Base-by-base conservation (phyloP, 2,888 invertebrate genomes). In the Dinocampus coccinellae region DNA sequence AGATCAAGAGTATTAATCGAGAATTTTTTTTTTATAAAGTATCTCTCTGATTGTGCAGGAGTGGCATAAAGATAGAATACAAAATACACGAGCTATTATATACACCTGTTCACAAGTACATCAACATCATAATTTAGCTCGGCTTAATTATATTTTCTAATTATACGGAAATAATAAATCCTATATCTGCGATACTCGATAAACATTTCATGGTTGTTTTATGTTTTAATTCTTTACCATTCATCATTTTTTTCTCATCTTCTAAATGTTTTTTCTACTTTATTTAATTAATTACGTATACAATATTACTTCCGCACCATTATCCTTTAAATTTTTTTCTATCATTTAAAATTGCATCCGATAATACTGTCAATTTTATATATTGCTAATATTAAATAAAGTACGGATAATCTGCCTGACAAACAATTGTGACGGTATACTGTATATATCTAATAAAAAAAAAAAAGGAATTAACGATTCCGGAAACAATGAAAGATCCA, bases 141-240 rank as follows among this genome's bases (percentile, higher is more conserved):
- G 85, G 85, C 83, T 85, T 87, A 85, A 85, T 84, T 86, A 85
- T 86, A 87, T 87, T 86, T 87, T 87, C 84, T 86, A 85, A 85
- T 86, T 85, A 85, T 86, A 85, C 84, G 86, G 80, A 86, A 84
- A 84, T 85, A 86, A 87, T 85, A 86, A 87, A 85, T 85, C 83
- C 80, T 86, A 84, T 84, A 85, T 85, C 84, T 85, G 84, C 85
- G 86, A 87, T 84, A 86, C 81, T 84, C 83, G 81, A 83, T 70
- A 79, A 80, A 71, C 78, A 82, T 79, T 74, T 80, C 77, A 78
- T 80, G 82, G 79, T 80, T 80, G 78, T 78, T 78, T 73, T 77
- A 79, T 79, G 66, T 78, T 75, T n/a, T 74, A 73, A 72, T 73
- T 77, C 64, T 73, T 76, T 73, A 73, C 73, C 66, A 58, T 42